Conservation (phyloP, 2,888 invertebrate species). For the Spilosoma lubricipeda region DNA sequence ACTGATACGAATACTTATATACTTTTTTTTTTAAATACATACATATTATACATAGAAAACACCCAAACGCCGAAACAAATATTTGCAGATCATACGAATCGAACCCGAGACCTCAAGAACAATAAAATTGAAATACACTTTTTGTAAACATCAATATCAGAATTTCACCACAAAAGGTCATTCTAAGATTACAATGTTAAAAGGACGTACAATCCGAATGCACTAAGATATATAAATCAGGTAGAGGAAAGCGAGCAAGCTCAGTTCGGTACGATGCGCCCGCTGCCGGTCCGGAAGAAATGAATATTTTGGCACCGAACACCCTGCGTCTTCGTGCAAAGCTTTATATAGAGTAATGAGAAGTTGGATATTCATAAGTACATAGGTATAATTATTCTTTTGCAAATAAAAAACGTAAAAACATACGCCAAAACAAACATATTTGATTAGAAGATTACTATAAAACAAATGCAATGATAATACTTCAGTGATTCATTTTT, state of each 20-base stretch:
- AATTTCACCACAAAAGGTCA: not conserved
- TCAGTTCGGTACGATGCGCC: conserved; percentile 39
- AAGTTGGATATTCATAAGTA: conserved; percentile 47
- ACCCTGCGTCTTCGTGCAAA: conserved; percentile 57
- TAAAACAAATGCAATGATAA: not conserved
- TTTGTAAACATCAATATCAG: too few relatives aligned
- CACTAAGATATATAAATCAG: conserved; percentile 40
- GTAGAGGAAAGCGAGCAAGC: conserved; percentile 49
- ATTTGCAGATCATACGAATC: too few relatives aligned
- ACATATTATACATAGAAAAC: too few relatives aligned
- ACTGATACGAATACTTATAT: too few relatives aligned
- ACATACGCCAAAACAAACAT: too few relatives aligned
- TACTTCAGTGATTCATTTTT: not conserved
- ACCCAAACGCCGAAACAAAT: too few relatives aligned
- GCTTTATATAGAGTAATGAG: conserved; percentile 53
- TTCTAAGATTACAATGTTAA: not conserved
- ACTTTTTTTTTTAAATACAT: too few relatives aligned
- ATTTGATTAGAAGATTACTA: not conserved
- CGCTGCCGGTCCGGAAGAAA: conserved; percentile 65
- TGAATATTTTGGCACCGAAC: conserved; percentile 74
- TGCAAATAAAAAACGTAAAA: too few relatives aligned
- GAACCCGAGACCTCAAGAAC: too few relatives aligned
- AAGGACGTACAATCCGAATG: not conserved
- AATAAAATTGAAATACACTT: too few relatives aligned
- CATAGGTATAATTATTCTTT: too few relatives aligned